Evolutionary conservation across 2,797 vertebrate genomes (phyloP).

Genomic region (Ctenosaura bakeri): DNA sequence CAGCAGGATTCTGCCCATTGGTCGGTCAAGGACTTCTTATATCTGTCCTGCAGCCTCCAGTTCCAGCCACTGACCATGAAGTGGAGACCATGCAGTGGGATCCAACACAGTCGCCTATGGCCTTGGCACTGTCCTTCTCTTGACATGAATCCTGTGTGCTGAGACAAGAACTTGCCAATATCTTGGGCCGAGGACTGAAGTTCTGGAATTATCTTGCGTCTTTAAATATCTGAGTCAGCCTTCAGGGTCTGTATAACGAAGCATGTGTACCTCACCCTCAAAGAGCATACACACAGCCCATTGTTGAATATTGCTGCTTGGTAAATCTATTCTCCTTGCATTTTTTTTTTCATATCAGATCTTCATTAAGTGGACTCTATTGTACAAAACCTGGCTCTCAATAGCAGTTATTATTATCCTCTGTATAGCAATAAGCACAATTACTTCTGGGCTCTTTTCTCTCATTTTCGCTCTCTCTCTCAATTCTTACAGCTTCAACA

Average conservation of each 20-base stretch:
- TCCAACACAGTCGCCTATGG: too few relatives aligned
- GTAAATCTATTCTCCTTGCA: constrained; percentile 49
- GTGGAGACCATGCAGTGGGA: not conserved
- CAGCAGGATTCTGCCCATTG: not conserved
- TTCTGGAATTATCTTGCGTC: not conserved
- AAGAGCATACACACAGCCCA: not conserved
- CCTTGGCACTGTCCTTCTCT: not conserved
- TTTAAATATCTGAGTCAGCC: constrained; percentile 28
- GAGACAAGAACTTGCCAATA: not conserved
- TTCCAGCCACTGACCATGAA: not conserved
- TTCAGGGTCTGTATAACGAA: not conserved
- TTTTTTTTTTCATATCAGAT: constrained; percentile 64
- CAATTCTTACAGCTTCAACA: constrained; percentile 41
- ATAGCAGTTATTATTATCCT: constrained; percentile 61
- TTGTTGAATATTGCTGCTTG: constrained; percentile 43
- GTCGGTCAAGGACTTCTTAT: not conserved
- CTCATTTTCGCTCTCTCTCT: not conserved
- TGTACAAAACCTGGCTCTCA: constrained; percentile 55
- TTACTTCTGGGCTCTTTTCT: constrained; percentile 49
- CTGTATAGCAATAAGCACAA: constrained; percentile 49
- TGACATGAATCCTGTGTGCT: not conserved
- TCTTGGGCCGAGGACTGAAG: not conserved
- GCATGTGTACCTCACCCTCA: constrained; percentile 22
- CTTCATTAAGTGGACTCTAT: constrained; percentile 54
- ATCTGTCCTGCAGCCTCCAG: not conserved